phyloP scores from a whole-genome alignment of 2,888 invertebrate genomes.

The Prosapia bicincta region DNA sequence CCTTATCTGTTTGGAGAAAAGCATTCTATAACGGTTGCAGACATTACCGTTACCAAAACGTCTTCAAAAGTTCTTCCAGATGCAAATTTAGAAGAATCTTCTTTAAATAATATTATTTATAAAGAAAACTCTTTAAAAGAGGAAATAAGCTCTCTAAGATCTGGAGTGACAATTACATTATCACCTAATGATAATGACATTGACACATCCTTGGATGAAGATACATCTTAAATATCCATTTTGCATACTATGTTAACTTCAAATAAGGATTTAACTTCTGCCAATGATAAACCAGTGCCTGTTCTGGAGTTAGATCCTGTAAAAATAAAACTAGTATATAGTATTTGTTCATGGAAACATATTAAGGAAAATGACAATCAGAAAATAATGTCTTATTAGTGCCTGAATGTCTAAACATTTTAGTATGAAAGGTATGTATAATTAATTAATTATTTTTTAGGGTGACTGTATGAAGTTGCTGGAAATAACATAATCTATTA shows the following conservation, averaged over 20 bases:
- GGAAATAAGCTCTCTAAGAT: neutral
- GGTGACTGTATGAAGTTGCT: no score
- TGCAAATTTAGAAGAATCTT: neutral
- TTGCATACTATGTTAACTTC: neutral
- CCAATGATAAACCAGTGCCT: neutral
- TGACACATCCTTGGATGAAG: neutral
- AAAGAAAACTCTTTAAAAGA: neutral
- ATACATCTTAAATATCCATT: neutral
- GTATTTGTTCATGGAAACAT: neutral
- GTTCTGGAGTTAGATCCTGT: neutral
- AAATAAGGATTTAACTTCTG: neutral
- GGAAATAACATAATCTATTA: no score
- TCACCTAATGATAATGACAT: neutral
- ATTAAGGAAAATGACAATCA: neutral
- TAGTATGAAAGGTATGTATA: no score
- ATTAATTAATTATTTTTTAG: no score
- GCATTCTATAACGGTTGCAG: neutral
- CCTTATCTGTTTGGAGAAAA: neutral
- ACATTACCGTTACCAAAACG: neutral
- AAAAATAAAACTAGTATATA: neutral
- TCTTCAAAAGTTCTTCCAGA: neutral
- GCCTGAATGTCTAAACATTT: neutral
- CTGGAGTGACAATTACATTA: neutral
- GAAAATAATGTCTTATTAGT: neutral
- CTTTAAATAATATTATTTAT: neutral